These are phyloP conservation scores for Struthidea cinerea DNA, from an alignment of 2,113 vertebrate species.

Conservation along the genomic window DNA sequence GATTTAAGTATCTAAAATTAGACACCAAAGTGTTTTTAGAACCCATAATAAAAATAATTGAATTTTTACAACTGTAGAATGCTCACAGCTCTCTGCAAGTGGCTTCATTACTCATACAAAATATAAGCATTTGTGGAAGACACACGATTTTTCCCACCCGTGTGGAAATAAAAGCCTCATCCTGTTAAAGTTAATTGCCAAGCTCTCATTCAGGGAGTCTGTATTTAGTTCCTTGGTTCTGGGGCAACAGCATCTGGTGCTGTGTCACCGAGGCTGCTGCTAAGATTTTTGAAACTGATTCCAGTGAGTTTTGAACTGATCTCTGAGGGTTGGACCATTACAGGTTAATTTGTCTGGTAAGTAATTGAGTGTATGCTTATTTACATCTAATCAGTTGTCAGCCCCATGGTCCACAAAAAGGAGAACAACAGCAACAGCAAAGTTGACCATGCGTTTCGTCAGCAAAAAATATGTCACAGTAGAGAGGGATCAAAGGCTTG, in stretches of 20 bases:
- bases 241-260: neutral
- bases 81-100: neutral
- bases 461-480: neutral
- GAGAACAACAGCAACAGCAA: neutral
- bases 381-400: neutral
- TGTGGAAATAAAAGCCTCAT: neutral
- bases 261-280: neutral
- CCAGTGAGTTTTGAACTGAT: neutral
- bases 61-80: neutral
- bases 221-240: neutral
- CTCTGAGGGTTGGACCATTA: neutral
- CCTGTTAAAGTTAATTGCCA: neutral
- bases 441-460: neutral
- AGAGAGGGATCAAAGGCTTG: neutral
- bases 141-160: neutral
- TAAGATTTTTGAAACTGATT: neutral
- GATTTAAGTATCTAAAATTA: slow-evolving; percentile 1
- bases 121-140: neutral
- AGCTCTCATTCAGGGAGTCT: neutral
- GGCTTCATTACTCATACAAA: neutral
- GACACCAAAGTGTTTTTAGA: slow-evolving; percentile 25
- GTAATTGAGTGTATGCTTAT: neutral
- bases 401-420: neutral
- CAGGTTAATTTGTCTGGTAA: neutral
- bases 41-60: neutral